phyloP scores from a whole-genome alignment of 2,888 invertebrate species.

The Eupithecia inturbata region DNA sequence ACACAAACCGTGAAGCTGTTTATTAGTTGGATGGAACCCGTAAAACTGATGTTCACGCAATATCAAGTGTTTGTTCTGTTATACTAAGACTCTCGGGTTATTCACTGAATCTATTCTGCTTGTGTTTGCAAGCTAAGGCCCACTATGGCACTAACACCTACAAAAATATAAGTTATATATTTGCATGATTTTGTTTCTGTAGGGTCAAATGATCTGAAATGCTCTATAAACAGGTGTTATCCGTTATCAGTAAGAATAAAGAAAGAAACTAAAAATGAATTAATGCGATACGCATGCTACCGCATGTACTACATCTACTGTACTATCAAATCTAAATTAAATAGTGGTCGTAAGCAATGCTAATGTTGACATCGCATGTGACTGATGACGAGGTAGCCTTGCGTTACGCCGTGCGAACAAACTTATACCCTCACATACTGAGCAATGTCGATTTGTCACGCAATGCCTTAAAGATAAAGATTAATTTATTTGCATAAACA shows the following conservation, averaged over 20 bases:
- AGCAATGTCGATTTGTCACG: slow-evolving; percentile 62
- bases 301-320: not conserved
- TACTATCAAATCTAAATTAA: slow-evolving; percentile 25
- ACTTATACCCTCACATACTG: slow-evolving; percentile 51
- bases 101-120: not conserved
- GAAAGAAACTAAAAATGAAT: not conserved
- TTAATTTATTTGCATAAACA: no score
- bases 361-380: slow-evolving; percentile 55
- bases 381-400: slow-evolving; percentile 51
- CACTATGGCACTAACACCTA: not conserved
- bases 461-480: no score
- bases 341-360: slow-evolving; percentile 26
- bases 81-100: not conserved
- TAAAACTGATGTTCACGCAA: slow-evolving; percentile 23
- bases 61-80: not conserved
- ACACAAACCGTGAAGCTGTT: slow-evolving; percentile 31
- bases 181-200: not conserved
- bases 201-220: not conserved
- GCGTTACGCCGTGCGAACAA: slow-evolving; percentile 58
- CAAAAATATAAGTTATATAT: not conserved
- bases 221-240: not conserved
- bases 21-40: slow-evolving; percentile 13
- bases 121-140: not conserved
- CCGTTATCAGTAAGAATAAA: not conserved
- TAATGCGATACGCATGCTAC: not conserved